Conservation (phyloP, 2,888 invertebrate species). For the Eudemis profundana region DNA sequence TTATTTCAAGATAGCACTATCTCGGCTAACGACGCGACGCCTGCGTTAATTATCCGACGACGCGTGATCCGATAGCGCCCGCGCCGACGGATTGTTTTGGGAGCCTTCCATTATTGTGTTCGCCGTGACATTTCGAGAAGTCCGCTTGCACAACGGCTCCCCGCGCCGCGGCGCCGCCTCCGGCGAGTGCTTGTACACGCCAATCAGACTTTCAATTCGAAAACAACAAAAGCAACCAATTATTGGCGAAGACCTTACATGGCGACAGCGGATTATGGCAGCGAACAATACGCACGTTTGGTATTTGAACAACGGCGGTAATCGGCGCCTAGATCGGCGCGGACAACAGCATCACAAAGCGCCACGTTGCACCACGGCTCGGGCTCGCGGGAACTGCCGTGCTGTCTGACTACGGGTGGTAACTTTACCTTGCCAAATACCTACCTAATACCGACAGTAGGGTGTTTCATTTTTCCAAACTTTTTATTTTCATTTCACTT, state of each 20-base stretch:
- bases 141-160: slow-evolving; percentile 22
- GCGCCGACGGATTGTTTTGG: slow-evolving; percentile 21
- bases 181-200: slow-evolving; percentile 25
- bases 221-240: slow-evolving; percentile 42
- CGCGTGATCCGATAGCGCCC: slow-evolving; percentile 41
- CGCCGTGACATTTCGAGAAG: slow-evolving; percentile 27
- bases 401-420: too few species aligned
- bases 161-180: neutral
- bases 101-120: slow-evolving; percentile 12
- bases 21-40: slow-evolving; percentile 42
- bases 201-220: slow-evolving; percentile 41
- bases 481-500: too few species aligned
- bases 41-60: slow-evolving; percentile 45
- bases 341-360: neutral
- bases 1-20: slow-evolving; percentile 58
- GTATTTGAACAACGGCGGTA: slow-evolving; percentile 11
- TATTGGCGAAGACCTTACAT: slow-evolving; percentile 32
- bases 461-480: too few species aligned
- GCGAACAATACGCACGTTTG: slow-evolving; percentile 22
- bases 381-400: too few species aligned
- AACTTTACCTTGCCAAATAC: too few species aligned
- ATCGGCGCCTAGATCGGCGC: slow-evolving; percentile 4
- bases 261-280: slow-evolving; percentile 11
- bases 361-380: neutral
- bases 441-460: too few species aligned